phyloP scores from a whole-genome alignment of 2,888 invertebrate species.

The Sussaba pulchella region DNA sequence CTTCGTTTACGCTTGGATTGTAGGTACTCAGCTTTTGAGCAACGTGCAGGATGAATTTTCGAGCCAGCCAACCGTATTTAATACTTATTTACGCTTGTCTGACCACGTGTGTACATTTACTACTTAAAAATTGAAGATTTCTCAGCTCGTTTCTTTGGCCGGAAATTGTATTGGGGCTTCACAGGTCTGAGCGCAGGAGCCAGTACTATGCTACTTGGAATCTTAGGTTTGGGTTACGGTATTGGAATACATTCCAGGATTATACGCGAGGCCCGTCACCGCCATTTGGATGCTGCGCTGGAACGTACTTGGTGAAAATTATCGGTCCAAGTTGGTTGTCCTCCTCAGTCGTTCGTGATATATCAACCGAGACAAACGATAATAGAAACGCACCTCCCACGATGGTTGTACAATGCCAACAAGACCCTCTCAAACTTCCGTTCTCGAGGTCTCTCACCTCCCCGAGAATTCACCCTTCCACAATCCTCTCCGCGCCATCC shows the following conservation, averaged over 20 bases:
- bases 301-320: constrained; percentile 76
- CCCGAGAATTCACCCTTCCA: constrained; percentile 14
- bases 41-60: constrained; percentile 4
- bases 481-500: too few relatives aligned
- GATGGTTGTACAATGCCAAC: constrained; percentile 67
- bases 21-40: constrained; percentile 18
- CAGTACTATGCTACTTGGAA: too few relatives aligned
- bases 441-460: constrained; percentile 67
- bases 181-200: too few relatives aligned
- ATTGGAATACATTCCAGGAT: neutral
- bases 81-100: neutral
- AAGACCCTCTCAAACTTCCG: constrained; percentile 72
- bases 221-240: too few relatives aligned
- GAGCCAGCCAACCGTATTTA: constrained; percentile 21
- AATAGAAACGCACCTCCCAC: constrained; percentile 67
- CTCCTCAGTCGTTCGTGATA: constrained; percentile 68
- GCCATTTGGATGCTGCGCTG: constrained; percentile 71
- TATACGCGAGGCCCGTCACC: constrained; percentile 64
- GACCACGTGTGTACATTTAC: neutral
- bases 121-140: constrained; percentile 7
- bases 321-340: constrained; percentile 77
- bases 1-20: constrained; percentile 33
- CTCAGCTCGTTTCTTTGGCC: neutral
- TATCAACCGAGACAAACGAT: constrained; percentile 76
- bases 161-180: too few relatives aligned